Evolutionary conservation across 2,888 invertebrate species (phyloP), one percentile per base, ranked within the genome.

Genomic region (Rhaphigaster nebulosa): DNA sequence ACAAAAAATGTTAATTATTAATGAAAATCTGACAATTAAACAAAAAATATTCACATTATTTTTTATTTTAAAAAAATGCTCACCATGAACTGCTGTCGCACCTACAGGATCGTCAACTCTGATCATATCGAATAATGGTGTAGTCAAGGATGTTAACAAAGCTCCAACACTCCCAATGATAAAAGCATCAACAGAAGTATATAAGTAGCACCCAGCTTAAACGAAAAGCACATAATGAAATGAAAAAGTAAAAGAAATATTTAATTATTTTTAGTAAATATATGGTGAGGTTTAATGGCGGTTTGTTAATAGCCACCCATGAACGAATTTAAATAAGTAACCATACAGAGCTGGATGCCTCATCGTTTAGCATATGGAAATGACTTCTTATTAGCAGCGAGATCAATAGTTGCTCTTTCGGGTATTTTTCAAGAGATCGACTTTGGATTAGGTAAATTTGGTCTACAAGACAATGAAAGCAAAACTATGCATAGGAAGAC

Each of bases 61-160:
- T 41, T 80, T 23, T 1, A 38, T 23, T 41, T 76, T 5, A 8
- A 80, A 6, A 10, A 41, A 8, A 80, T 12, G 1, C n/a, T 96
- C 95, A 92, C 98, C 98, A 93, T 98, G 98, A 2, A 98, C 98
- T 0, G 98, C 95, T 26, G 97, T 96, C 0, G 98, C 98, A 0
- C 98, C 98, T 0, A 98, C 98, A 0, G 98, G 98, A 94, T 98
- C 98, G 93, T 98, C 98, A 1, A 98, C 96, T 20, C 96, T 95
- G 92, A 97, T 93, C 93, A 94, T 95, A 93, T 98, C 98, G 92
- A 98, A 95, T 23, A 98, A 93, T 0, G 97, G 97, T 94, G 96
- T 96, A 0, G 95, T 94, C 1, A 95, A 92, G 54, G 97, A 96
- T 2, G 97, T 96, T 52, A 98, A 94, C 6, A 96, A 94, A 0